These are phyloP conservation scores for Drosophila falleni DNA, from an alignment of 2,888 invertebrate genomes.

Conservation along the genomic window DNA sequence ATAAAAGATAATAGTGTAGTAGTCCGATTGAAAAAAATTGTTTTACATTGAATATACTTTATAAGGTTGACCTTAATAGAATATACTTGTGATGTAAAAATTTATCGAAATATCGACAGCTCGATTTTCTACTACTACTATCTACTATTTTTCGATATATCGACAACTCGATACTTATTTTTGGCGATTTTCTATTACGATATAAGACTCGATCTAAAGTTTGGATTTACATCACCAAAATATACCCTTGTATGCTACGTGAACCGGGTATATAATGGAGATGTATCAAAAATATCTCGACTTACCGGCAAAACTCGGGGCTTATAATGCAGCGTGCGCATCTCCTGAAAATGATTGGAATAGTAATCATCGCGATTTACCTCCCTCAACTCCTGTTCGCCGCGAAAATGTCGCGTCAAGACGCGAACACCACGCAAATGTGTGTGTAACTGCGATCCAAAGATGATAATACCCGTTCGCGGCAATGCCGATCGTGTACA, in stretches of 20 bases:
- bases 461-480: constrained; percentile 93
- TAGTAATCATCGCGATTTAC: constrained; percentile 97
- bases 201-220: no score
- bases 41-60: no score
- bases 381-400: constrained; percentile 92
- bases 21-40: no score
- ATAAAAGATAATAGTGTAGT: no score
- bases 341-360: constrained; percentile 99
- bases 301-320: constrained; percentile 93
- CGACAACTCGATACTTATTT: no score
- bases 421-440: constrained; percentile 95
- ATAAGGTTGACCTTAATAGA: not conserved
- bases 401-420: constrained; percentile 93
- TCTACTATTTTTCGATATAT: no score
- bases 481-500: constrained; percentile 96
- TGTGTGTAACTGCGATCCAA: constrained; percentile 98
- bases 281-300: not conserved
- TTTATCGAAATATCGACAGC: no score
- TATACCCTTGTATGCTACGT: no score
- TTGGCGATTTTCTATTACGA: no score
- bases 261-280: not conserved
- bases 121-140: no score
- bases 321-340: constrained; percentile 92
- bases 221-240: no score
- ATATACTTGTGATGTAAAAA: not conserved